Evolutionary conservation across 2,888 invertebrate genomes (phyloP), one percentile per base, ranked within the genome.

Genomic region (Neria commutata): DNA sequence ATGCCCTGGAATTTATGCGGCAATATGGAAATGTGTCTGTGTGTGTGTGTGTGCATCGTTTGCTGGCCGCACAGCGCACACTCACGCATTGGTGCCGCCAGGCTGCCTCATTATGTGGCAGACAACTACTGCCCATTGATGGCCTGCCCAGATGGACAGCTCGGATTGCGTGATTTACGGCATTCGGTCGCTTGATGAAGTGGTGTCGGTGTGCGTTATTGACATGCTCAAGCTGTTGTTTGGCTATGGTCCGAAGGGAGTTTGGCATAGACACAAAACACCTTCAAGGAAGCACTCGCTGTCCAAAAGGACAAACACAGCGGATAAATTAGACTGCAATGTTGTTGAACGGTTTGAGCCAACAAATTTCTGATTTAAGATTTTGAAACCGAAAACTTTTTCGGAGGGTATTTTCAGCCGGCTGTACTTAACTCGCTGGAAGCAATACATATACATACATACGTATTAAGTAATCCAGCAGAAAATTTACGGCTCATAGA

Each of bases 91-190:
- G 8, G 6, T 14, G 54, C 17, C 50, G 50, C 16, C 42, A 53
- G 54, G 57, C 40, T 55, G 60, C 55, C 55, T 58, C 55, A 58
- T 61, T 61, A 61, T 55, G 40, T 58, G 45, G 48, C 37, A n/a
- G 17, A 29, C 29, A 17, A 33, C 34, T 45, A 46, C 21, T 72
- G 71, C 72, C n/a, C 73, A 73, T 73, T 73, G 73, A 73, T 73
- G 73, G 73, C 75, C 73, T 75, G 71, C 75, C n/a, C n/a, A 73
- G 76, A 70, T 71, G 75, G 73, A 76, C 75, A 63, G 67, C 69
- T 72, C 70, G 74, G 75, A 78, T 77, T 78, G 76, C 75, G 78
- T 77, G 77, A 77, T 78, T 77, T 77, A 78, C 78, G 72, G 77
- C 74, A 76, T 71, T 72, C 61, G 65, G 63, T 60, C 67, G 69